phyloP scores from a whole-genome alignment of 1,140 invertebrate species.

The Cataglyphis hispanica region DNA sequence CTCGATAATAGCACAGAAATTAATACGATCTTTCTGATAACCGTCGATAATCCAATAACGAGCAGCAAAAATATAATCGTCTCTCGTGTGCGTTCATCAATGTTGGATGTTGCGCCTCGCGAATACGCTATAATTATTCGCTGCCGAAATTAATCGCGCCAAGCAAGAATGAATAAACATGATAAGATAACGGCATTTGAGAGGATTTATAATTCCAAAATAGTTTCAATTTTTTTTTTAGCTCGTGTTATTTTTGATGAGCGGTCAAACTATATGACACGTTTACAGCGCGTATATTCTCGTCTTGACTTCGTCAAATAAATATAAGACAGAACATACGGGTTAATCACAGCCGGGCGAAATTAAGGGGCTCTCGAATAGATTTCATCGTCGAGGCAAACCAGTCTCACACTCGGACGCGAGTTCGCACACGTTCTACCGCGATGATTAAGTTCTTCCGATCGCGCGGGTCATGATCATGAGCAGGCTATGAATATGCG shows the following conservation, averaged over 20 bases:
- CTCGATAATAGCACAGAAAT: slow-evolving; percentile 39
- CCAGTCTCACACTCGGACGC: slow-evolving; percentile 43
- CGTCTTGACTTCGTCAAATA: slow-evolving; percentile 45
- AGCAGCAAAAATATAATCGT: slow-evolving; percentile 16
- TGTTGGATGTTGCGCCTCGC: neutral
- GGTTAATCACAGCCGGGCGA: slow-evolving; percentile 59
- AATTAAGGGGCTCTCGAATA: slow-evolving; percentile 62
- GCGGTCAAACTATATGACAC: neutral
- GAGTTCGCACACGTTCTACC: slow-evolving; percentile 57
- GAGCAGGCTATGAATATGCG: slow-evolving; percentile 60
- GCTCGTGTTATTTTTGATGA: neutral
- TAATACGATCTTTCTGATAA: slow-evolving; percentile 41
- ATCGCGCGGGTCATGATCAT: slow-evolving; percentile 73
- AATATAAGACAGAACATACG: slow-evolving; percentile 63
- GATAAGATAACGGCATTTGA: neutral
- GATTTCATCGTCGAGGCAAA: slow-evolving; percentile 55
- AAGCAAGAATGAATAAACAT: neutral
- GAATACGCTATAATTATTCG: neutral
- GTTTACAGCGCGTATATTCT: too few species aligned
- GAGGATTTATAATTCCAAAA: neutral
- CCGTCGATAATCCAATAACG: slow-evolving; percentile 43
- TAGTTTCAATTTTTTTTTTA: neutral
- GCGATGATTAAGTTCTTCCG: slow-evolving; percentile 74
- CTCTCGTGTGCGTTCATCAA: neutral
- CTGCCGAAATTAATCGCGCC: neutral